Evolutionary conservation across 2,113 vertebrate species (phyloP), one percentile per base, ranked within the genome.

Genomic region (Chauna torquata): DNA sequence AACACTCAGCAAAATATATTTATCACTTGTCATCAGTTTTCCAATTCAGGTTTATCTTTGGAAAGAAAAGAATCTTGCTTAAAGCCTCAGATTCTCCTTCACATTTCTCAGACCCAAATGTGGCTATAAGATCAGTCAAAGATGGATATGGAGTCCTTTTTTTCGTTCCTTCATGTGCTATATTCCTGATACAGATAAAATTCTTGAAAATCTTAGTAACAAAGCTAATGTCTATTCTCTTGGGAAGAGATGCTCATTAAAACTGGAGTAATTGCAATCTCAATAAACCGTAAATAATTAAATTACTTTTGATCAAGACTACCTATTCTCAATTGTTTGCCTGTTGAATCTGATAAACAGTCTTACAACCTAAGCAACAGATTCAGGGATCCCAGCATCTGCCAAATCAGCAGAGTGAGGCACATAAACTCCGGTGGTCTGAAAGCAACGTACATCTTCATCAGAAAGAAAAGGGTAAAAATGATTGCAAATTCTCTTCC

Each of bases 251-350:
- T 3, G 76, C 52, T 57, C 44, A 40, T 84, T 81, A 66, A 45
- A 94, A 80, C n/a, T 75, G 81, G 24, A 3, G 27, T 75, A 75
- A 90, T 88, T 93, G 94, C 61, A 88, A 50, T 62, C 91, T 90
- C 89, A 82, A 64, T 80, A 90, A 90, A 92, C 36, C 70, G 62
- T 65, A 70, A 78, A 66, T 3, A 93, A 96, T 82, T 69, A 44
- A 88, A 94, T 91, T 90, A 88, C 32, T 96, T 93, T 72, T 75
- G 65, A 80, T 86, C 30, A 69, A 90, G 50, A 78, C 32, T 57
- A 38, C 32, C 52, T 86, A 42, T 74, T 96, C 74, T 88, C 92
- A 77, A 16, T 30, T 13, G 9, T 44, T 69, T 88, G 50, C 83
- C 76, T 89, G 50, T 44, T 91, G 85, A 95, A 87, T 54, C 61